A percentile compares a stretch with the other conserved stretches of the same genome.
Evolutionary conservation across 2,888 invertebrate genomes (phyloP).

Genomic region (Sarcophaga carnaria): DNA sequence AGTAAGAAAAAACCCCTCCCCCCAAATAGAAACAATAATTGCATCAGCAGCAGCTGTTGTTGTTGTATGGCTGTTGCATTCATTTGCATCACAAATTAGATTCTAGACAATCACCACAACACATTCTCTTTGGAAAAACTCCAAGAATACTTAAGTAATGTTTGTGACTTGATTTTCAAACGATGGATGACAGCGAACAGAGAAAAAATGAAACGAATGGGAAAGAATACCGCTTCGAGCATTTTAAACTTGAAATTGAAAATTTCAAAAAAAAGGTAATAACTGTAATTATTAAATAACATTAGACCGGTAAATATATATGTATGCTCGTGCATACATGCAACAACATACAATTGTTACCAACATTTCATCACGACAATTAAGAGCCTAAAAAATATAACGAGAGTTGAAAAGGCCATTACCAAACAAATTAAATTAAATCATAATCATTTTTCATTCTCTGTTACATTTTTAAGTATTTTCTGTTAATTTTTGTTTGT

Average conservation of each 20-base stretch:
- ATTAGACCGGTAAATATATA: neutral
- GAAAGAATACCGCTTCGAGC: slow-evolving; percentile 44
- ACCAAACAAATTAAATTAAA: neutral
- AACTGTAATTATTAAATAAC: slow-evolving; percentile 61
- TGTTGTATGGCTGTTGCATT: slow-evolving; percentile 37
- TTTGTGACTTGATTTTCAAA: slow-evolving; percentile 26
- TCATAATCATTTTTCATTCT: neutral
- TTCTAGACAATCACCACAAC: slow-evolving; percentile 40
- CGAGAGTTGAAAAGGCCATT: neutral
- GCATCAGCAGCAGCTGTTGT: neutral
- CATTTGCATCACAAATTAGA: slow-evolving; percentile 56
- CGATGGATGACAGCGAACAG: slow-evolving; percentile 2
- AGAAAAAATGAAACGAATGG: neutral
- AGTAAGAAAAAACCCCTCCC: no score
- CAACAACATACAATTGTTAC: slow-evolving; percentile 4
- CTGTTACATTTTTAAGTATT: neutral
- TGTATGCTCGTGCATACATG: neutral
- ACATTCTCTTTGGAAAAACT: slow-evolving; percentile 36
- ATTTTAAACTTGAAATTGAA: slow-evolving; percentile 56
- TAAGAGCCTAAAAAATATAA: slow-evolving; percentile 30
- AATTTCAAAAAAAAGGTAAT: slow-evolving; percentile 43
- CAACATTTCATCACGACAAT: slow-evolving; percentile 22
- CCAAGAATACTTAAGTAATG: slow-evolving; percentile 22
- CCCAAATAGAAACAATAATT: slow-evolving; percentile 5
- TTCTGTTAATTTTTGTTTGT: no score